These are phyloP conservation scores for Prunella fulvescens DNA, from an alignment of 2,113 vertebrate genomes.

Conservation along the genomic window DNA sequence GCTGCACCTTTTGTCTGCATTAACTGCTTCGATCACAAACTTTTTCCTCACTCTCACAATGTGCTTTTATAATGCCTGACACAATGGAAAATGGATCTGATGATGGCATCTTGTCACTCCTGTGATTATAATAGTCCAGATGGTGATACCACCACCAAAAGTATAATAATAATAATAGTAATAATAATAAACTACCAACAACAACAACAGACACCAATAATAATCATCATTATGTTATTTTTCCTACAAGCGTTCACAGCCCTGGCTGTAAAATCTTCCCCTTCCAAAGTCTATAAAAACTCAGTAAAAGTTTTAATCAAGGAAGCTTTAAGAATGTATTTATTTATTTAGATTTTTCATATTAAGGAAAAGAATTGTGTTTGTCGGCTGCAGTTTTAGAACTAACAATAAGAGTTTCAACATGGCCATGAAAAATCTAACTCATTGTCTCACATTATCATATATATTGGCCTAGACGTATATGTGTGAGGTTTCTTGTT, in stretches of 20 bases:
- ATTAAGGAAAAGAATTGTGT: neutral
- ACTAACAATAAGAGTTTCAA: conserved; percentile 30
- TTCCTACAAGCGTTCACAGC: neutral
- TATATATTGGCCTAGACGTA: conserved; percentile 40
- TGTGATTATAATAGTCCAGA: conserved; percentile 1
- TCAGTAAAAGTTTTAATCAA: neutral
- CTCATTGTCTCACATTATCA: conserved; percentile 51
- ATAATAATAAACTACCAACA: neutral
- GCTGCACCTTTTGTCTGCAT: conserved; percentile 30
- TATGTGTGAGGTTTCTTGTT: conserved; percentile 51
- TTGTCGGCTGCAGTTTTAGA: neutral
- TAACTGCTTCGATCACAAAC: neutral
- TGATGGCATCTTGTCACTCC: neutral
- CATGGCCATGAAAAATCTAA: conserved; percentile 4
- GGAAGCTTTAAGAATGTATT: neutral
- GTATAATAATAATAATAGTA: neutral
- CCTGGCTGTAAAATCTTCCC: neutral
- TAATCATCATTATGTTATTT: neutral
- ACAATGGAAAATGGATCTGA: neutral
- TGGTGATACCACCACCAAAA: neutral
- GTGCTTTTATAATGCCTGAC: neutral
- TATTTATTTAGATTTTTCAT: neutral
- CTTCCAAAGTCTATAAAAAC: neutral
- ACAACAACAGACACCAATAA: neutral
- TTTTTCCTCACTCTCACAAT: neutral